Evolutionary conservation across 2,113 vertebrate species (phyloP), one percentile per base, ranked within the genome.

Genomic region (Zapus hudsonius): DNA sequence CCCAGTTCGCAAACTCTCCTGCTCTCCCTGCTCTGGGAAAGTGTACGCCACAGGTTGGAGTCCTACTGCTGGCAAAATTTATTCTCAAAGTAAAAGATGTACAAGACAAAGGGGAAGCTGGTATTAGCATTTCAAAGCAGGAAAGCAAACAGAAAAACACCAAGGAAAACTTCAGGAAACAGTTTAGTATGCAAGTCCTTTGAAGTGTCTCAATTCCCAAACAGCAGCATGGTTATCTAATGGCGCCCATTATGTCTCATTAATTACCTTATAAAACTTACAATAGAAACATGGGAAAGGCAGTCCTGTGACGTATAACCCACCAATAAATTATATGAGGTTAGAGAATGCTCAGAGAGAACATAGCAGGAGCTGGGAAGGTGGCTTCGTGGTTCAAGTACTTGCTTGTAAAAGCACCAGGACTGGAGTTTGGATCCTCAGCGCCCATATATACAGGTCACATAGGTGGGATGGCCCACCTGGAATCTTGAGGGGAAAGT

Each of bases 111-210:
- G 69, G 64, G 93, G 94, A 97, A 96, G 90, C 89, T 33, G 75
- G 55, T 80, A 97, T 97, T 97, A 97, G 93, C 95, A 98, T 97
- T 97, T 97, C 97, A 98, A 98, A 98, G 96, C 72, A 94, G 31
- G 38, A 47, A 96, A 94, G 94, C 84, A 96, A 92, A 75, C 90
- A 97, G 95, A 93, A 94, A 91, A 86, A 94, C 95, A 96, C 86
- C 91, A 95, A 97, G 96, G 94, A 95, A 95, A 96, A 96, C 84
- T 95, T 90, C 90, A 96, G 96, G 95, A 93, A 96, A 96, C 89
- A 97, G 91, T 94, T 97, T 93, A 95, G 91, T 87, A 96, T 92
- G 82, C 93, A 86, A 95, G 95, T 96, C 89, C 96, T 98, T 97
- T 97, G 95, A 98, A 97, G 95, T 86, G 64, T 1, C 89, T 92